Evolutionary conservation across 1,140 invertebrate genomes (phyloP).

Genomic region (Pygmarrhopalites habei): DNA sequence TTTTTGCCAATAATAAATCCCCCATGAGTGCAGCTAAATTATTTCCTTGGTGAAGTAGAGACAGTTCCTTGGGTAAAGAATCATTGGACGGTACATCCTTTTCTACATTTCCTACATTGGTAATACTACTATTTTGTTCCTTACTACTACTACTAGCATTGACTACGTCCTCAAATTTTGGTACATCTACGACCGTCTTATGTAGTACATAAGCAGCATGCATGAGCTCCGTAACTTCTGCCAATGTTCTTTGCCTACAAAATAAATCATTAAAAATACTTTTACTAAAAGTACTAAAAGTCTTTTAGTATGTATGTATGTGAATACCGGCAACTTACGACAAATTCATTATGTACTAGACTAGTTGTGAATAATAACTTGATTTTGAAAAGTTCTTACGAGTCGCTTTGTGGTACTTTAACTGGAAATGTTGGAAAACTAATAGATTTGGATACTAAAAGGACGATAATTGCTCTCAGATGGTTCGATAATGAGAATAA

Average conservation of each 20-base stretch:
- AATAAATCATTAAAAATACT: not conserved
- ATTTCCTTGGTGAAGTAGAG: conserved; percentile 15
- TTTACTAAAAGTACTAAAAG: not conserved
- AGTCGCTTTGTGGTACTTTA: not conserved
- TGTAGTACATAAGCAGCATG: conserved; percentile 14
- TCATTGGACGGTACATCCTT: not conserved
- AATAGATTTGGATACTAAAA: not conserved
- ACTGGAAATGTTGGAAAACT: not conserved
- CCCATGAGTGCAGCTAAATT: conserved; percentile 18
- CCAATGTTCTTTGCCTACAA: not conserved
- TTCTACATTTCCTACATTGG: too few species aligned
- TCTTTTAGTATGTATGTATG: not conserved
- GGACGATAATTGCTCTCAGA: conserved; percentile 8
- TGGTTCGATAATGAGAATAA: not conserved
- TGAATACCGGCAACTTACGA: not conserved
- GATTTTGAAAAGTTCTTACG: not conserved
- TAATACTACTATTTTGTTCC: not conserved
- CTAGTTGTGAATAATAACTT: not conserved
- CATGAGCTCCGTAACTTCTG: conserved; percentile 17
- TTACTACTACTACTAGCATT: not conserved
- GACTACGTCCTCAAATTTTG: too few species aligned
- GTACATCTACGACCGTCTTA: conserved; percentile 9
- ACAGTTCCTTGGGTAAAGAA: not conserved
- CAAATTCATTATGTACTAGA: not conserved
- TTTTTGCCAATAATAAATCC: conserved; percentile 14